Evolutionary conservation across 2,797 vertebrate genomes (phyloP).

Genomic region (Gallinago nigripennis): DNA sequence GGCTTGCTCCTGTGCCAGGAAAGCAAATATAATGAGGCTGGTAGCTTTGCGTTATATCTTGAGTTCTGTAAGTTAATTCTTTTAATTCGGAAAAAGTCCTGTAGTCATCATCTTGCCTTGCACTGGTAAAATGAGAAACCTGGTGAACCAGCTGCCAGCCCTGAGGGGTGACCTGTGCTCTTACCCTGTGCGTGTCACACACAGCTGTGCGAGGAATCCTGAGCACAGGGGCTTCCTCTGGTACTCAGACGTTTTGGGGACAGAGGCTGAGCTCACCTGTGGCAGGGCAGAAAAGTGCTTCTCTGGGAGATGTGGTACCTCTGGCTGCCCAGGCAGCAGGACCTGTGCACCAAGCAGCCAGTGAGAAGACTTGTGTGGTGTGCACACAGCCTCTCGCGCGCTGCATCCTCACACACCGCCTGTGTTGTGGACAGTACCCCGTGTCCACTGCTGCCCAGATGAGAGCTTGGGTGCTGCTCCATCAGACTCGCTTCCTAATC

Average conservation of each 20-base stretch:
- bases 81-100: neutral
- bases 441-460: accelerated
- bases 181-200: neutral
- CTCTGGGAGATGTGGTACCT: neutral
- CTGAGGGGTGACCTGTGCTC: accelerated
- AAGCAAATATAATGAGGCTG: neutral
- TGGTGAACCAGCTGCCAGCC: neutral
- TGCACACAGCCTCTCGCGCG: accelerated
- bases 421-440: neutral
- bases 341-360: neutral
- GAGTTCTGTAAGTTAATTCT: neutral
- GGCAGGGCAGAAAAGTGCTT: neutral
- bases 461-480: accelerated
- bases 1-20: neutral
- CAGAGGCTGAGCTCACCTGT: neutral
- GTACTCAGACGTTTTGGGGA: too few relatives aligned
- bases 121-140: neutral
- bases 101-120: accelerated
- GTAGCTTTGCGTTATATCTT: neutral
- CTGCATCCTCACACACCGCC: accelerated
- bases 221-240: neutral
- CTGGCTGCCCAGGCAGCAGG: neutral
- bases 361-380: neutral
- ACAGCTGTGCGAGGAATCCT: neutral
- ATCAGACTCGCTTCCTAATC: neutral